These are phyloP conservation scores for Leistus spinibarbis DNA, from an alignment of 2,888 invertebrate species.

Conservation along the genomic window DNA sequence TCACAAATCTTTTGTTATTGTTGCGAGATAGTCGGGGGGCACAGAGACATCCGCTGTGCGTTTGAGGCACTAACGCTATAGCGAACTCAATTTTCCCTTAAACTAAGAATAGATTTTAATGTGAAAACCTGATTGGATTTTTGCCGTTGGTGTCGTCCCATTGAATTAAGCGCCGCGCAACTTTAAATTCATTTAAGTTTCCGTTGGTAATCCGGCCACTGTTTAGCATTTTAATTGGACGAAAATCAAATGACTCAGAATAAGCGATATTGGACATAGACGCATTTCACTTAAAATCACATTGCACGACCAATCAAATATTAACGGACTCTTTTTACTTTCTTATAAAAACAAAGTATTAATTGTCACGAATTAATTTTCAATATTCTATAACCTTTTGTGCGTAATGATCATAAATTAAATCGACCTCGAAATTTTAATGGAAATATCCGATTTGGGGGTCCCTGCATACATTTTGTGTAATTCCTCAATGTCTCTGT, in stretches of 20 bases:
- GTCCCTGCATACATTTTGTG: too few relatives aligned
- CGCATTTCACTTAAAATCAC: too few relatives aligned
- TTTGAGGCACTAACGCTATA: not conserved
- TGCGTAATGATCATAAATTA: too few relatives aligned
- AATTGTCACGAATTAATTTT: too few relatives aligned
- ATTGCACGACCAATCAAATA: too few relatives aligned
- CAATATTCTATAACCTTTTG: too few relatives aligned
- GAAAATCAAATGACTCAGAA: conserved; percentile 33
- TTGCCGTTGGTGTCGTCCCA: not conserved
- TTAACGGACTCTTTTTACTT: too few relatives aligned
- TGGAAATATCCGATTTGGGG: too few relatives aligned
- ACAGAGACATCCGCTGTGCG: not conserved
- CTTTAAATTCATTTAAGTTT: conserved; percentile 36
- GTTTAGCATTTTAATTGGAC: conserved; percentile 38
- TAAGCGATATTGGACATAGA: too few relatives aligned
- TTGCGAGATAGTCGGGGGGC: not conserved
- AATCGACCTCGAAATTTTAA: too few relatives aligned
- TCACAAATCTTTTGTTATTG: conserved; percentile 5
- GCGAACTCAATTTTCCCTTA: not conserved
- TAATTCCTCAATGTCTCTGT: too few relatives aligned
- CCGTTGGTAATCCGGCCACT: conserved; percentile 23
- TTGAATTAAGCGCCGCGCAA: conserved; percentile 22
- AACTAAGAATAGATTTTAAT: conserved; percentile 6
- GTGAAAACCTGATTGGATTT: not conserved
- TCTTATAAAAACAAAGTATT: too few relatives aligned